Evolutionary conservation across 2,888 invertebrate genomes (phyloP).

Genomic region (Eupithecia inturbata): DNA sequence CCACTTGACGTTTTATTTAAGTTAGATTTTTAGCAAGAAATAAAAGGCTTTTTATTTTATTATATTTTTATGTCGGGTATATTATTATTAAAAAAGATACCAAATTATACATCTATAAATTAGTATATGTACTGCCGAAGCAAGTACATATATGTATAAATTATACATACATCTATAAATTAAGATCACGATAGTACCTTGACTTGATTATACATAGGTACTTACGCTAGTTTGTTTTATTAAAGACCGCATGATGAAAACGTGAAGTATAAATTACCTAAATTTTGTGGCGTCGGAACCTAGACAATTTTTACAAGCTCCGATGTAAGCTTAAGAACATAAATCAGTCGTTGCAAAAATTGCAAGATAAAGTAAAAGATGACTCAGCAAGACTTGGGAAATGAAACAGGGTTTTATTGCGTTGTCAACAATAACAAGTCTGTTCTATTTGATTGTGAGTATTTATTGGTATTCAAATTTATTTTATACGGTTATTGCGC

Average conservation of each 20-base stretch:
- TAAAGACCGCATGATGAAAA: neutral
- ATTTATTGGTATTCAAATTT: constrained; percentile 28
- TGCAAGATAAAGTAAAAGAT: constrained; percentile 37
- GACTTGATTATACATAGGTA: too few species aligned
- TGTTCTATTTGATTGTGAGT: constrained; percentile 26
- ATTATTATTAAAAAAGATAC: too few species aligned
- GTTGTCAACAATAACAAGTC: constrained; percentile 35
- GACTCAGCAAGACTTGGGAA: constrained; percentile 35
- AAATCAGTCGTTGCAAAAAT: constrained; percentile 41
- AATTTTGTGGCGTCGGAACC: constrained; percentile 9
- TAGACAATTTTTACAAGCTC: constrained; percentile 45
- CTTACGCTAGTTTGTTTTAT: neutral
- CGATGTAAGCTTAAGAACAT: constrained; percentile 39
- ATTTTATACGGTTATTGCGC: constrained; percentile 5
- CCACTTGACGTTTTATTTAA: too few species aligned
- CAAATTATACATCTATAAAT: too few species aligned
- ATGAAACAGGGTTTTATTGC: constrained; percentile 36
- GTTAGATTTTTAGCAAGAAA: too few species aligned
- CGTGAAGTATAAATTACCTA: neutral
- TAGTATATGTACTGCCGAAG: too few species aligned
- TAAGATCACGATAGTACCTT: too few species aligned
- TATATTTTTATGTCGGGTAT: too few species aligned
- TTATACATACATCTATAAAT: too few species aligned
- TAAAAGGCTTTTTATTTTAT: too few species aligned
- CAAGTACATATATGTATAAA: too few species aligned